Evolutionary conservation across 23 tunicate genomes (phyloP).

Genomic region (Ascidia mentula): DNA sequence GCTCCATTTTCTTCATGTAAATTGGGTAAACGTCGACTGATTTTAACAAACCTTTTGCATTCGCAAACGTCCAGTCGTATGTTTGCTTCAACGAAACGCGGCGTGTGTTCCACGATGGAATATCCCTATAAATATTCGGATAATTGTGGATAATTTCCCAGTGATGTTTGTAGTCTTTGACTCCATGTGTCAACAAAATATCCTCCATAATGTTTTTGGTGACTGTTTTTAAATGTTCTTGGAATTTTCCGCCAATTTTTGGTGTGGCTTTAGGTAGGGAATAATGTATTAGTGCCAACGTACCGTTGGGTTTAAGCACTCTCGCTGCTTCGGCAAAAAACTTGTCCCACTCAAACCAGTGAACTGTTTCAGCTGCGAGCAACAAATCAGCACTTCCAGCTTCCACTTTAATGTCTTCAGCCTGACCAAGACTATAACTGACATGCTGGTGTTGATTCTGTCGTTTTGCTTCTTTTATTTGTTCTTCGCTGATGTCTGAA

Average conservation of each 20-base stretch:
- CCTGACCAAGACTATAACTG: constrained; percentile 38
- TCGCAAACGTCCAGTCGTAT: too few relatives aligned
- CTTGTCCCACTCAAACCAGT: constrained; percentile 64
- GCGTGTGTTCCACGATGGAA: too few relatives aligned
- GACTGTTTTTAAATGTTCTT: not conserved
- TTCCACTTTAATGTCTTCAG: constrained; percentile 32
- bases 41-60: too few relatives aligned
- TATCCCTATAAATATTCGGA: too few relatives aligned
- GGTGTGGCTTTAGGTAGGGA: constrained; percentile 2
- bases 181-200: too few relatives aligned
- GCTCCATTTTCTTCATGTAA: too few relatives aligned
- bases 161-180: too few relatives aligned
- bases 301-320: constrained; percentile 62
- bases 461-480: constrained; percentile 42
- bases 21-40: too few relatives aligned
- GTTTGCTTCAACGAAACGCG: too few relatives aligned
- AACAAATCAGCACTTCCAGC: constrained; percentile 53
- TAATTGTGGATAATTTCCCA: too few relatives aligned
- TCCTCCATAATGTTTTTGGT: too few relatives aligned
- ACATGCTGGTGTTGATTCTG: constrained; percentile 16
- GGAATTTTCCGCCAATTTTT: not conserved
- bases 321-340: constrained; percentile 53
- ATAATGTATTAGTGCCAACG: constrained; percentile 54
- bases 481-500: constrained; percentile 50
- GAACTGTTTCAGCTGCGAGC: constrained; percentile 56